A percentile compares a stretch with the other conserved stretches of the same genome.
These are phyloP conservation scores for Sphinx pinastri DNA, from an alignment of 2,888 invertebrate genomes.

Conservation along the genomic window DNA sequence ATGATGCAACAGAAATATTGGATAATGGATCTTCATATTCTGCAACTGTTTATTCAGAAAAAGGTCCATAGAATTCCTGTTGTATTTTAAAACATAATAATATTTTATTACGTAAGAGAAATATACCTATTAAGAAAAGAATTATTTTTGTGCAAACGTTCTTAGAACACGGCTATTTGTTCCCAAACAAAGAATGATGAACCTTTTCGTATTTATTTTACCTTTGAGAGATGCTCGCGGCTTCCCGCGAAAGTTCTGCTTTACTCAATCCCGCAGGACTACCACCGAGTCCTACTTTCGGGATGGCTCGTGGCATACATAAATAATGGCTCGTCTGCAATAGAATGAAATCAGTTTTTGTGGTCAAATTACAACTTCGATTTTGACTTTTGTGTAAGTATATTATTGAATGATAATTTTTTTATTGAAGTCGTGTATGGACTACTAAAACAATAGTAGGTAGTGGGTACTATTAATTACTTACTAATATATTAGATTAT, in stretches of 20 bases:
- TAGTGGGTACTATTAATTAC: too few species aligned
- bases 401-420: too few species aligned
- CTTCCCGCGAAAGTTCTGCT: slow-evolving; percentile 14
- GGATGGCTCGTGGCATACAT: background rate
- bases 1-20: background rate
- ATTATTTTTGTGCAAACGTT: slow-evolving; percentile 21
- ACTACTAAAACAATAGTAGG: too few species aligned
- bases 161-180: slow-evolving; percentile 25
- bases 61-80: background rate
- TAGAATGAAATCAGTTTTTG: slow-evolving; percentile 8
- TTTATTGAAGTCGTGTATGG: too few species aligned
- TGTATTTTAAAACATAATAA: background rate
- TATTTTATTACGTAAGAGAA: background rate
- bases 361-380: background rate
- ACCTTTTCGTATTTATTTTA: slow-evolving; percentile 29
- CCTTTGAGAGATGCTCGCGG: slow-evolving; percentile 21
- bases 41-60: background rate
- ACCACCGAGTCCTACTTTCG: background rate
- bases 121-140: slow-evolving; percentile 5
- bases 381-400: too few species aligned
- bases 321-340: background rate
- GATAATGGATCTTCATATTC: background rate
- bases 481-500: too few species aligned
- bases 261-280: slow-evolving; percentile 1
- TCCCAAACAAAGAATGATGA: slow-evolving; percentile 29